A percentile compares a stretch with the other conserved stretches of the same genome.
Conservation (phyloP, 2,113 vertebrate genomes). For the Progne subis region DNA sequence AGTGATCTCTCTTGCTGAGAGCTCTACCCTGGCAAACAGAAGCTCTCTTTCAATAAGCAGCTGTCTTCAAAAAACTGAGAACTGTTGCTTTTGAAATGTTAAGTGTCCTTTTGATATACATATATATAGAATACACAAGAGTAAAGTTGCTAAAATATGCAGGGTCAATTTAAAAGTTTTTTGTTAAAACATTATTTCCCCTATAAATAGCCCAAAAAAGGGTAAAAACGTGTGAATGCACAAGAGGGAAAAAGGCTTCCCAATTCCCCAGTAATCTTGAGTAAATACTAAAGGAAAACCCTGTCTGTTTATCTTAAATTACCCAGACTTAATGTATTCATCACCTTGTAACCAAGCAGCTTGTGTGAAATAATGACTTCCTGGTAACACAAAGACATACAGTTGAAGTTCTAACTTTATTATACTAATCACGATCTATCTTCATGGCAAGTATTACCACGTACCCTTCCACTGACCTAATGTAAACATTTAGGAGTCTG, state of each 20-base stretch:
- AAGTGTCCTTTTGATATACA: conserved; percentile 29
- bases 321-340: background rate
- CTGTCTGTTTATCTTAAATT: background rate
- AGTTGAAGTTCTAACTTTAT: background rate
- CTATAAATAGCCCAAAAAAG: background rate
- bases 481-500: background rate
- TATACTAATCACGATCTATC: background rate
- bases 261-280: background rate
- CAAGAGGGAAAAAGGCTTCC: background rate
- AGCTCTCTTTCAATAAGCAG: conserved; percentile 8
- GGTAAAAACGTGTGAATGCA: background rate
- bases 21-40: conserved; percentile 18
- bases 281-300: background rate
- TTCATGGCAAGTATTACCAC: background rate
- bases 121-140: conserved; percentile 8
- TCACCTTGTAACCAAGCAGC: background rate
- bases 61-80: conserved; percentile 2
- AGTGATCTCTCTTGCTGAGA: conserved; percentile 15
- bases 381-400: background rate
- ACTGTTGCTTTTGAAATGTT: conserved; percentile 53
- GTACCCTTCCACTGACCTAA: background rate
- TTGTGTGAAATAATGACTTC: background rate
- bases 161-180: background rate
- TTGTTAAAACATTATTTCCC: conserved; percentile 21
- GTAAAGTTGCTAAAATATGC: background rate